Evolutionary conservation across 2,888 invertebrate species (phyloP), one percentile per base, ranked within the genome.

Genomic region (Eupithecia vulgata): DNA sequence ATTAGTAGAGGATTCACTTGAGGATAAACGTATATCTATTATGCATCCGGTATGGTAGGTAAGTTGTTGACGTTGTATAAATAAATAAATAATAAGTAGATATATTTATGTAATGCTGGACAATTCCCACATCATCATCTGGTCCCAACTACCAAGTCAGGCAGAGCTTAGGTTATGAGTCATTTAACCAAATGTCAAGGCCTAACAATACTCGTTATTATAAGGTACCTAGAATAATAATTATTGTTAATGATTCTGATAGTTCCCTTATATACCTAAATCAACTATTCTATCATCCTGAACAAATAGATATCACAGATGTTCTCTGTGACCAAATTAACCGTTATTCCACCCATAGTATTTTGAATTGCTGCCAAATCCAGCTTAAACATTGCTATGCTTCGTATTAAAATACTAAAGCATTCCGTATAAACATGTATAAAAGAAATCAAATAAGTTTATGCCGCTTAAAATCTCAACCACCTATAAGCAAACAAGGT

Each of bases 291-390:
- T 52, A 52, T 52, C 25, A 57, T 57, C 25, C 21, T 25, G 12
- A 25, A 21, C 21, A 52, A 62, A 64, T n/a, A n/a, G n/a, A n/a
- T n/a, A n/a, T n/a, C n/a, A n/a, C 37, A 64, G n/a, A 64, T 37
- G 52, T 35, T 35, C n/a, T 62, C 37, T 35, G 62, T 64, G 62
- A 37, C n/a, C 62, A 37, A 66, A 66, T 45, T 25, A 66, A 45
- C 66, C 17, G 30, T 45, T 64, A 64, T 64, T 30, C 21, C 62
- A 64, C 25, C 37, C 13, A 25, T 65, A 64, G 64, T 25, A 64
- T 65, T 13, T 65, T 65, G 65, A 65, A 65, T 37, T 40, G 40
- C 13, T 42, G 65, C 40, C 65, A 65, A 25, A 65, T 40, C n/a
- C 42, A 65, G 37, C 65, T 40, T 25, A 37, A 40, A 40, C 15